Evolutionary conservation across 2,888 invertebrate genomes (phyloP).

Genomic region (Diabrotica balteata): DNA sequence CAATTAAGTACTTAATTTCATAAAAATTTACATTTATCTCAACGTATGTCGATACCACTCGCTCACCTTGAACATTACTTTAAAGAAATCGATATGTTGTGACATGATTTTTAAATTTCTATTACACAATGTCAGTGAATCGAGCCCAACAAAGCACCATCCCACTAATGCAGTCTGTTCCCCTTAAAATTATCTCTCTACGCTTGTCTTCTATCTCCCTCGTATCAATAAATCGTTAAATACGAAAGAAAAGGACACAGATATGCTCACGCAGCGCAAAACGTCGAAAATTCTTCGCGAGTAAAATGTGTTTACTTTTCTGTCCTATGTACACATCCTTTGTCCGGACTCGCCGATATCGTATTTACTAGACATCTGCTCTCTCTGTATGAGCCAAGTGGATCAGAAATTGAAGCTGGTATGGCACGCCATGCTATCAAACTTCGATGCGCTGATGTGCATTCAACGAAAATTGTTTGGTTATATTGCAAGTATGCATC

Average conservation of each 20-base stretch:
- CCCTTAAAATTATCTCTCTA: conserved; percentile 34
- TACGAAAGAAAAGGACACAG: conserved; percentile 20
- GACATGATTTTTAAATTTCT: conserved; percentile 47
- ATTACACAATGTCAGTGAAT: conserved; percentile 48
- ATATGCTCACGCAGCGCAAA: conserved; percentile 41
- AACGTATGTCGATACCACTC: conserved; percentile 5
- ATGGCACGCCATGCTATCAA: conserved; percentile 10
- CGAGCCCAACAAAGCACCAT: conserved; percentile 42
- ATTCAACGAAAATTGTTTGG: conserved; percentile 2
- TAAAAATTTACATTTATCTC: background rate
- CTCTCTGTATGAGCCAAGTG: conserved; percentile 42
- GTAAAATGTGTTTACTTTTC: conserved; percentile 60
- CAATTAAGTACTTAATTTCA: no score
- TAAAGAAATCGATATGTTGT: conserved; percentile 40
- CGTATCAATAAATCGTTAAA: background rate
- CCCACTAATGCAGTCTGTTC: conserved; percentile 48
- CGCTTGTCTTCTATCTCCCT: conserved; percentile 4
- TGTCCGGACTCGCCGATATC: conserved; percentile 60
- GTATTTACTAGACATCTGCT: conserved; percentile 60
- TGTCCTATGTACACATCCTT: conserved; percentile 62
- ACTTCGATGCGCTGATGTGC: conserved; percentile 5
- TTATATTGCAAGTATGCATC: background rate
- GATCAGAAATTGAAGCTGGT: conserved; percentile 29
- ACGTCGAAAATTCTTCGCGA: conserved; percentile 50
- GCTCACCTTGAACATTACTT: conserved; percentile 28